Evolutionary conservation across 2,888 invertebrate species (phyloP), one percentile per base, ranked within the genome.

Genomic region (Eulithis prunata): DNA sequence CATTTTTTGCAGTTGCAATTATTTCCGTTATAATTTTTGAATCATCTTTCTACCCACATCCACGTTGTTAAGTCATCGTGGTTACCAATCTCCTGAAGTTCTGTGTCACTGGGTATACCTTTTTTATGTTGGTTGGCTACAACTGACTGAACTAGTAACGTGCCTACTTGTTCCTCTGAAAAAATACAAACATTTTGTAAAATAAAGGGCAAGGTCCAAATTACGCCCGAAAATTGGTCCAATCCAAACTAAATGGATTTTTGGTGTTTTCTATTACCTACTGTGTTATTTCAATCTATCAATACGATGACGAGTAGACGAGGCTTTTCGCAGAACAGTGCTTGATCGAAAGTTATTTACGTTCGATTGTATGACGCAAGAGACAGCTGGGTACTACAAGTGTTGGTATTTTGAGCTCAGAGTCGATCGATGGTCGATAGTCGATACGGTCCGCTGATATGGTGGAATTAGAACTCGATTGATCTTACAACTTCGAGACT

Each of bases 311-410:
- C 21, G 21, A 21, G 57, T 46, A 13, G 10, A 12, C 21, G 32
- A 63, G 67, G 55, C 57, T 60, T 59, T 62, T 53, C 36, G 47
- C 38, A 14, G 45, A 58, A 36, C 36, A 57, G 57, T 49, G 60
- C 59, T 13, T 62, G 64, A 67, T 41, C 54, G 54, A 68, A 66
- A 70, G 62, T 70, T 75, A 75, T 78, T 75, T 75, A 64, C 62
- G 66, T 69, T 52, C 52, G 70, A 72, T 82, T 78, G 78, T 76
- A 71, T 87, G 86, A 86, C 87, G 87, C 70, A 80, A 80, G 69
- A 82, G 81, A 83, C 83, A 79, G 86, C 83, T 83, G 81, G 84
- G 69, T 81, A 80, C 77, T 74, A 76, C 82, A 82, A 86, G 85
- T 86, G 85, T 70, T 60, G 68, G 72, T 85, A 87, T 86, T 86